Evolutionary conservation across 2,797 vertebrate genomes (phyloP).

Genomic region (Clarias fuscus): DNA sequence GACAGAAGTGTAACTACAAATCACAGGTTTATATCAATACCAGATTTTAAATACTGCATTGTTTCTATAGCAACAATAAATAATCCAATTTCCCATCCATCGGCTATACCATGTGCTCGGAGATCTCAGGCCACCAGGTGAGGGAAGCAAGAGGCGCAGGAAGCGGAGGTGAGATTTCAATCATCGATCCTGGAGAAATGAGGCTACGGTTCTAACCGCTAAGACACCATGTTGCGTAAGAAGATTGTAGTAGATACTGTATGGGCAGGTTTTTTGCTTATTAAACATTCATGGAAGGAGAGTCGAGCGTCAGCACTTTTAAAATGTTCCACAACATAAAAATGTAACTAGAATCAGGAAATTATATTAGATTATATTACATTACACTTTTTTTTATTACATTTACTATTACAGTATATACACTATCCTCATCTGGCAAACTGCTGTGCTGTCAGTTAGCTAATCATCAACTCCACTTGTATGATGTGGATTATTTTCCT

Average conservation of each 20-base stretch:
- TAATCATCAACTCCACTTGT: background rate
- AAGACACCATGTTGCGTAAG: no score
- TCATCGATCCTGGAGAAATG: no score
- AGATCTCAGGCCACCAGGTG: no score
- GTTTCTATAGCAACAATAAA: background rate
- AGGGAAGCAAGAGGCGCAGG: no score
- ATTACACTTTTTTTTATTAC: no score
- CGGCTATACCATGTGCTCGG: no score
- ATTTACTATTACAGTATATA: background rate
- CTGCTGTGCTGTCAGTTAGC: background rate
- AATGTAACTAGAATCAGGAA: background rate
- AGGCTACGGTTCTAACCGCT: no score
- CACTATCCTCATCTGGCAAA: background rate
- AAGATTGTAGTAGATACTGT: background rate
- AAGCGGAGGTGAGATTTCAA: no score
- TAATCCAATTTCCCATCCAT: background rate
- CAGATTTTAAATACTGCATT: background rate
- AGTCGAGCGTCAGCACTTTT: background rate
- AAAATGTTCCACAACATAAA: background rate
- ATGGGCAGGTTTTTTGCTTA: background rate
- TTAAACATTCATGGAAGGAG: background rate
- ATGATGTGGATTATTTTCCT: background rate
- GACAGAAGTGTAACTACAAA: background rate
- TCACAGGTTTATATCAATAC: background rate
- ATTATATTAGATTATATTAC: no score